Percentiles rank a stretch among this genome's conserved stretches.
phyloP scores from a whole-genome alignment of 1,140 invertebrate genomes.

The Dendrolimus kikuchii region DNA sequence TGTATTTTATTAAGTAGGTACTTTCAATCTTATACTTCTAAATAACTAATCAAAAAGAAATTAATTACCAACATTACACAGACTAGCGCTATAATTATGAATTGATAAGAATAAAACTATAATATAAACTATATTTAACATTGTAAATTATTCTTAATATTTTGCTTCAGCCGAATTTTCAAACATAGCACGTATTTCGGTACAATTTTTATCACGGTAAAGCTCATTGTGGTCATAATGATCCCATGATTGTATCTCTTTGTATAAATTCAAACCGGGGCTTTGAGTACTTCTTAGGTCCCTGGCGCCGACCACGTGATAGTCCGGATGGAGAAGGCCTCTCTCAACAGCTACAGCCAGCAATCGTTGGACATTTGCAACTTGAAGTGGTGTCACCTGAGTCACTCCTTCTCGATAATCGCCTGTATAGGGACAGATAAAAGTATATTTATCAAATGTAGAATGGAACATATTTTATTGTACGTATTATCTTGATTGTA shows the following conservation, averaged over 20 bases:
- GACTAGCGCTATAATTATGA: no score
- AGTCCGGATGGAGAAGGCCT: conserved; percentile 36
- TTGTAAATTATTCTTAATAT: no score
- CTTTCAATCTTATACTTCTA: no score
- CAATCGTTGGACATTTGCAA: conserved; percentile 33
- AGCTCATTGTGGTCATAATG: conserved; percentile 35
- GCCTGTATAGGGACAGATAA: conserved; percentile 27
- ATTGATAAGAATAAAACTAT: no score
- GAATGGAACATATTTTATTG: no score
- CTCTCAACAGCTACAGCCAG: conserved; percentile 34
- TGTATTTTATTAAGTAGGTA: no score
- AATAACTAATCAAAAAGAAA: no score
- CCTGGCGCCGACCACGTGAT: conserved; percentile 36
- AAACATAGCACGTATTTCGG: conserved; percentile 31
- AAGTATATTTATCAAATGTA: not conserved
- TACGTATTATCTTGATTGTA: no score
- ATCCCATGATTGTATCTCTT: conserved; percentile 26
- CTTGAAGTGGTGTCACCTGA: conserved; percentile 31
- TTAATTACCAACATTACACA: no score
- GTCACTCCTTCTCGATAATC: conserved; percentile 43
- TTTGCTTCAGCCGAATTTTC: not conserved
- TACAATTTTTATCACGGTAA: conserved; percentile 27
- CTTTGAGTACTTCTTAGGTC: conserved; percentile 34
- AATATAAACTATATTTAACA: no score
- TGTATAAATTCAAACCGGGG: conserved; percentile 44